Conservation (phyloP, 2,888 invertebrate species). For the Ophraella communa region DNA sequence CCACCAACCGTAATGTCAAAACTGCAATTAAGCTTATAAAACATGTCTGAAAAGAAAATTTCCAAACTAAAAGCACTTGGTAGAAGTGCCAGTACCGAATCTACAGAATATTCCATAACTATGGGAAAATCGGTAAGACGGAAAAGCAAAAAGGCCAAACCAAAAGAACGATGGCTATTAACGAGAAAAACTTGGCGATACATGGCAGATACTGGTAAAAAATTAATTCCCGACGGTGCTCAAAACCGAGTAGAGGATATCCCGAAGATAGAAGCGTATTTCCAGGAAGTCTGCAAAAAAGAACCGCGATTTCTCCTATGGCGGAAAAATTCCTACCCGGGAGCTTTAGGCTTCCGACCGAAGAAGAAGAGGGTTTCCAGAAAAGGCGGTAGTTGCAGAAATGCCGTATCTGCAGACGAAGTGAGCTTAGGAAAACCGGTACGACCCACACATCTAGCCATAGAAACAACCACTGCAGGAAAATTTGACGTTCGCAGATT, state of each 20-base stretch:
- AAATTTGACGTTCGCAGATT: conserved; percentile 74
- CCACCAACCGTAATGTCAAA: conserved; percentile 27
- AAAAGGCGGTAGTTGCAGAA: conserved; percentile 73
- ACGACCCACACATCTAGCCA: conserved; percentile 56
- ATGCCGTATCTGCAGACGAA: conserved; percentile 71
- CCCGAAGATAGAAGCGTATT: conserved; percentile 82
- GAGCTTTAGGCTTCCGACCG: conserved; percentile 67
- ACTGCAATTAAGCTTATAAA: conserved; percentile 26
- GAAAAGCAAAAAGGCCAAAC: conserved; percentile 58
- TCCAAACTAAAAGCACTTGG: conserved; percentile 48
- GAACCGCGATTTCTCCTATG: conserved; percentile 82
- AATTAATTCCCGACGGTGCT: conserved; percentile 82
- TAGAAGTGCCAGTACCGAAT: conserved; percentile 60
- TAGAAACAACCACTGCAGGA: conserved; percentile 60
- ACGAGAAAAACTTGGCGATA: conserved; percentile 91
- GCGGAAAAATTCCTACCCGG: conserved; percentile 84
- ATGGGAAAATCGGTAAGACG: conserved; percentile 68
- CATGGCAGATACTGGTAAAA: conserved; percentile 90
- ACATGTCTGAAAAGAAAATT: conserved; percentile 48
- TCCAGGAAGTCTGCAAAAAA: conserved; percentile 80
- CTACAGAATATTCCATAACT: conserved; percentile 57
- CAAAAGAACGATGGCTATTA: conserved; percentile 84
- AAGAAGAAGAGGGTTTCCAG: conserved; percentile 63
- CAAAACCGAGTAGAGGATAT: conserved; percentile 78
- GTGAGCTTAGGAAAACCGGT: conserved; percentile 61